Evolutionary conservation across 2,797 vertebrate species (phyloP), one percentile per base, ranked within the genome.

Genomic region (Crocidura indochinensis): DNA sequence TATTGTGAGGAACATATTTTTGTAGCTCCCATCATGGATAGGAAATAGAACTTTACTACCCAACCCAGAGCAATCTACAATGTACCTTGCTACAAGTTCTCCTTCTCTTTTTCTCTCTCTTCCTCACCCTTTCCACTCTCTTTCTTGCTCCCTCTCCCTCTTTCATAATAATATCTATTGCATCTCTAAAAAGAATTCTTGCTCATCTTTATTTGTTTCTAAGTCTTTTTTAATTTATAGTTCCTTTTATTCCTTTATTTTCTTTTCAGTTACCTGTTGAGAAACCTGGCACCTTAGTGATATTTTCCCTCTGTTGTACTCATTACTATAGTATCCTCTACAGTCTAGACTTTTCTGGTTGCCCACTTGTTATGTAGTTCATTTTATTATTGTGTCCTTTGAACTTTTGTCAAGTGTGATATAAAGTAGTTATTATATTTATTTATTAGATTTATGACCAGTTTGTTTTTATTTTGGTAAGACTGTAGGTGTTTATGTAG

Each of bases 401-500:
- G 75, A 67, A n/a, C 78, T 78, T 83, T 69, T 49, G 91, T 38
- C 44, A 91, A 44, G 6, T 75, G 68, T 15, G 38, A 38, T 64
- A 31, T 17, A 51, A 88, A 75, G 22, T 56, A 11, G 65, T 92
- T 47, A 69, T 44, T 47, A 88, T 56, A 80, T 49, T 82, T 90
- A 11, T 71, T 92, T 47, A 69, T 49, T 47, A 88, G 65, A 80
- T 49, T 82, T 90, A 82, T 62, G 56, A 68, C 53, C 29, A 62
- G 26, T 72, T 29, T 62, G 47, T 38, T 38, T 38, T 38, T 38
- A 38, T 38, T 68, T 76, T 82, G 62, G 14, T 17, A 53, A 53
- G 51, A 53, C 17, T 53, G 51, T 53, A 12, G 51, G 51, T 53
- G 51, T 53, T 38, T 82, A 11, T 78, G 4, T 85, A 38, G 29